These are phyloP conservation scores for Mimas tiliae DNA, from an alignment of 2,888 invertebrate genomes.

Conservation along the genomic window DNA sequence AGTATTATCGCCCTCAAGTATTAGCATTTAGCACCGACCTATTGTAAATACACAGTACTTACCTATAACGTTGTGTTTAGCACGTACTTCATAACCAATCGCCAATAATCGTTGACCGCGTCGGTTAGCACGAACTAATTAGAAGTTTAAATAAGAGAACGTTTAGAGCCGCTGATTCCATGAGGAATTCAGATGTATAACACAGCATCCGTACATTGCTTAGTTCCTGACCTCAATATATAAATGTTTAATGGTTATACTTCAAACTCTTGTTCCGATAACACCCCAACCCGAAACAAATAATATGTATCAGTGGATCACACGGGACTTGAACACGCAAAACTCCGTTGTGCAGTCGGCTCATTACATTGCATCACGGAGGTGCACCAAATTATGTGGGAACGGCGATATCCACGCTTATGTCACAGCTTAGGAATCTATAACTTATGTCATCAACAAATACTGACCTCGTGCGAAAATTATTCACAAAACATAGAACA, in stretches of 20 bases:
- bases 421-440: too few species aligned
- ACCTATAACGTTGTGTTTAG: conserved; percentile 10
- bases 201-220: background rate
- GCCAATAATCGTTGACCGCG: conserved; percentile 13
- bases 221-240: background rate
- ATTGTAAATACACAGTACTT: background rate
- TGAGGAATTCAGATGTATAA: background rate
- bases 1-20: background rate
- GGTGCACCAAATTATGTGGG: too few species aligned
- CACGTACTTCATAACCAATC: conserved; percentile 18
- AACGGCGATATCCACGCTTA: too few species aligned
- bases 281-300: background rate
- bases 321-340: background rate
- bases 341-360: background rate
- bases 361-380: background rate
- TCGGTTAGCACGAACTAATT: conserved; percentile 23
- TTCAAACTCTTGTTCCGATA: background rate
- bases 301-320: background rate
- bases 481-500: background rate
- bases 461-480: conserved; percentile 8
- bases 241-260: background rate
- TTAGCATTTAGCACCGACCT: background rate
- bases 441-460: conserved; percentile 23
- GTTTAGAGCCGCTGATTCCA: background rate
- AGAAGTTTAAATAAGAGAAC: conserved; percentile 20